Base-by-base conservation (phyloP, 2,888 invertebrate genomes). In the Caradrina clavipalpis region DNA sequence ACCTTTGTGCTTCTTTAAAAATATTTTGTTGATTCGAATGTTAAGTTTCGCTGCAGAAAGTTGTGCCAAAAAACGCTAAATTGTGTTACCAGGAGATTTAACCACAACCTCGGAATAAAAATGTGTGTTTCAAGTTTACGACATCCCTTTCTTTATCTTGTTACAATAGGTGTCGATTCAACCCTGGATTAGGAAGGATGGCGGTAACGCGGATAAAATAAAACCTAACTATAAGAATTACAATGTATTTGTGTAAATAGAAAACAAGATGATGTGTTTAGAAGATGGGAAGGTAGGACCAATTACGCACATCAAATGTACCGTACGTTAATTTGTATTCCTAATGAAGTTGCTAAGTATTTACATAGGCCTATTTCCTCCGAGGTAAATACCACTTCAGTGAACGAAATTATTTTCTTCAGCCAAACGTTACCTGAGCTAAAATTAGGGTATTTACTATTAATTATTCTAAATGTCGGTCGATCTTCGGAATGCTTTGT, bases 61-160 rank as follows among this genome's bases (percentile, higher is more conserved):
- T 74, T 72, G 59, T 49, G 71, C 45, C 63, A 61, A 69, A 84
- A 83, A 86, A 78, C 77, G 81, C 80, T 80, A 79, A 85, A 86
- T 79, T 81, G 83, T 82, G 82, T 86, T 86, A 83, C 84, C 86
- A 87, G 85, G 83, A 77, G 81, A 81, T 86, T 84, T 80, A 84
- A 85, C 87, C 86, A 84, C 86, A 87, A 87, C 87, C 84, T 81
- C 78, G 85, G 86, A 91, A 92, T 90, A 92, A 92, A 84, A 93
- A 90, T 88, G 88, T 89, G 90, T 92, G 91, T 92, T 92, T 89
- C 89, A 89, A 91, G 88, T 92, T 93, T 92, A 93, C 91, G 92
- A 91, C 91, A 90, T 89, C 91, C 92, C 89, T 93, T 87, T 87
- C 91, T 92, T 83, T 93, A 93, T 93, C 92, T 92, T 89, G 90